Base-by-base conservation (phyloP, 2,888 invertebrate species). In the Aproaerema taeniolella region DNA sequence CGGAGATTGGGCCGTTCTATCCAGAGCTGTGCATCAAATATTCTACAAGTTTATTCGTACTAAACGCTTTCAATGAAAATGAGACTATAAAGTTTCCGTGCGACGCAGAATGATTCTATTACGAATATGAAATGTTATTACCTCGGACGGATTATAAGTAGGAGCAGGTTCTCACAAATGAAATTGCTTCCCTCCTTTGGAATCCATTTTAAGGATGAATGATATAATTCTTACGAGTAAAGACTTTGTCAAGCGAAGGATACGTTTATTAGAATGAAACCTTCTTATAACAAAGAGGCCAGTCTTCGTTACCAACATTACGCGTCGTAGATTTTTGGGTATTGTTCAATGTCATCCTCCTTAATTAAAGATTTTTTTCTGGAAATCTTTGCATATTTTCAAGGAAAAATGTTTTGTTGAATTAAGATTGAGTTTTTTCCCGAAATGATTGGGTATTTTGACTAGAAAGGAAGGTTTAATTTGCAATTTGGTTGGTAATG, bases 41-140 rank as follows among this genome's bases (percentile, higher is more conserved):
- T 76, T 77, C 78, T 78, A 77, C 76, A 80, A 83, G 79, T 81
- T 81, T 79, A 81, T 79, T 74, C 70, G 68, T 78, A 79, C 82
- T 83, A 83, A 85, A 81, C 82, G 82, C 75, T 83, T 76, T 69
- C 82, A 79, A 83, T 85, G 83, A 85, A 83, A 85, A 85, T 80
- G 82, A 82, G 83, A 83, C 82, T 82, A 83, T 86, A 85, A 86
- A 85, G 74, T 85, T 82, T 78, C 80, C 72, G 69, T 65, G 77
- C 79, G 83, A 81, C 82, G 79, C 75, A 73, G 73, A 85, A 79
- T 83, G 83, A 85, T 85, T 85, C 82, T 82, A 85, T 86, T 86
- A 85, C 79, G 85, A 86, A 85, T 85, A 83, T 86, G 86, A 85
- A 86, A 86, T 82, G 83, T 79, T 86, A 86, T 85, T 86, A 85